phyloP scores from a whole-genome alignment of 2,888 invertebrate genomes.

The Ophioninae sp. region DNA sequence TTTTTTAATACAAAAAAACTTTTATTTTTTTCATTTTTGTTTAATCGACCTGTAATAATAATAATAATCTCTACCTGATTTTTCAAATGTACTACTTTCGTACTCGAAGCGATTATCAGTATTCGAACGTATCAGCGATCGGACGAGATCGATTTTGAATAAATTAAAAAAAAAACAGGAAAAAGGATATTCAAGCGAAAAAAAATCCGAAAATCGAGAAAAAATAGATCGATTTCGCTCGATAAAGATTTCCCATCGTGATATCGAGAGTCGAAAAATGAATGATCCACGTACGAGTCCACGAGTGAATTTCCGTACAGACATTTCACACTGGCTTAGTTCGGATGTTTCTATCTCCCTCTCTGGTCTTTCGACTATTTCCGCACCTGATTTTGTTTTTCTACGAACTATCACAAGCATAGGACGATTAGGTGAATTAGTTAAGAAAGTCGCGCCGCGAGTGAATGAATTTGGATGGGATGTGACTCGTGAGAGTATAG shows the following conservation, averaged over 20 bases:
- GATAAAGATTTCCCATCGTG: conserved; percentile 12
- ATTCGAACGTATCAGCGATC: neutral
- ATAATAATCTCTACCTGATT: neutral
- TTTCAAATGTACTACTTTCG: neutral
- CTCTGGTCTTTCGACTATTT: conserved; percentile 33
- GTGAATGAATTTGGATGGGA: conserved; percentile 56
- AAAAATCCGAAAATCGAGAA: neutral
- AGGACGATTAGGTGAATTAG: conserved; percentile 59
- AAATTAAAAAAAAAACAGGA: neutral
- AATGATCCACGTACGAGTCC: conserved; percentile 65
- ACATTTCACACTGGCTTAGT: conserved; percentile 71
- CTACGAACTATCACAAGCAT: conserved; percentile 51
- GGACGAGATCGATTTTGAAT: neutral
- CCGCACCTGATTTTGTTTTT: conserved; percentile 24
- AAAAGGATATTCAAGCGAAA: neutral
- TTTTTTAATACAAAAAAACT: neutral
- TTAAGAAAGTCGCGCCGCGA: conserved; percentile 56
- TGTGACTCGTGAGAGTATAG: conserved; percentile 55
- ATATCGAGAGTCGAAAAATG: conserved; percentile 49
- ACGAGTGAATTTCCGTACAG: conserved; percentile 52
- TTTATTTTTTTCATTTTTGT: neutral
- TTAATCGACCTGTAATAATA: neutral
- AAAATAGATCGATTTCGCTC: neutral
- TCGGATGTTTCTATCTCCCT: conserved; percentile 70
- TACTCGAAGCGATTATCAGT: neutral